Evolutionary conservation across 2,888 invertebrate species (phyloP), one percentile per base, ranked within the genome.

Genomic region (Ormyrus labotus): DNA sequence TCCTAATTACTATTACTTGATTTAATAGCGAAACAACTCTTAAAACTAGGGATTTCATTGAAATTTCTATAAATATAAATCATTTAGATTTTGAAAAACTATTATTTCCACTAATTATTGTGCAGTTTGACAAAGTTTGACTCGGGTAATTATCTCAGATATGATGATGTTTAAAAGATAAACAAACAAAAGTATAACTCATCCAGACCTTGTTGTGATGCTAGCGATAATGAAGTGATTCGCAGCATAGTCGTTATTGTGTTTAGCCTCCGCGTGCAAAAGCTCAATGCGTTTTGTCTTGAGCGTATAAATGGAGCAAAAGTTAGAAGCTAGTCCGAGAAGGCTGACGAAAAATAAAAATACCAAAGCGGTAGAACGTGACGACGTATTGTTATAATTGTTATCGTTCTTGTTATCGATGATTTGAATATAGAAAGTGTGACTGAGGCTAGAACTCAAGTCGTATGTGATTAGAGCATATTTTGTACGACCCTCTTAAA

Each of bases 331-430:
- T 82, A 82, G 82, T 82, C 82, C 61, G 74, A 67, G 72, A 82
- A 82, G 80, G 78, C 82, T 82, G 82, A 82, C 34, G 72, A 80
- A 13, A 48, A 80, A 70, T 34, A 64, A 74, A 67, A 13, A 80
- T 80, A 82, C 82, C 73, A 83, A 81, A 83, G 82, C 58, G 75
- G 76, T 78, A 74, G 55, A 80, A 69, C 47, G 60, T 81, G 63
- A 78, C 69, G 72, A 63, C 73, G 55, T 78, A 82, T 82, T 82
- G 80, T 80, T 80, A 76, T 78, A 80, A 80, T 78, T 82, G 80
- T 78, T 82, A 80, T 78, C 75, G 80, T 78, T 80, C 75, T 80
- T 82, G 82, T 82, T 82, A 80, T 80, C 67, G 57, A 79, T 81
- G 76, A 79, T 70, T 55, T 70, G 69, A 78, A 57, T 78, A 80